Evolutionary conservation across 2,797 vertebrate species (phyloP).

Genomic region (Pseudocheirus occidentalis): DNA sequence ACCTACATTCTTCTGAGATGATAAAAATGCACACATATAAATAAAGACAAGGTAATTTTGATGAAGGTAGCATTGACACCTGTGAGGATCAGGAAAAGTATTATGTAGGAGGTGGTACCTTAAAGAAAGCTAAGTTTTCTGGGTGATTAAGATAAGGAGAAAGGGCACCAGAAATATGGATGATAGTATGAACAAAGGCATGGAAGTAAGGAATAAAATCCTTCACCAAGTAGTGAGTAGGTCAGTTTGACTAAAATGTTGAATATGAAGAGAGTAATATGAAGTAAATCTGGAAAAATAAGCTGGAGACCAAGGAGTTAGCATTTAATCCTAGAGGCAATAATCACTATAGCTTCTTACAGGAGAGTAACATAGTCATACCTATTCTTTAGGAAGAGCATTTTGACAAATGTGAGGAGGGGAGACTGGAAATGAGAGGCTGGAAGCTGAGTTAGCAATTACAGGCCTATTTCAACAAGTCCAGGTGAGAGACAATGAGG

Average conservation of each 20-base stretch:
- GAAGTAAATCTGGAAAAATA: neutral
- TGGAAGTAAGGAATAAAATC: too few relatives aligned
- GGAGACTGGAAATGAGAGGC: neutral
- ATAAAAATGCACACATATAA: neutral
- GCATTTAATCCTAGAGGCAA: neutral
- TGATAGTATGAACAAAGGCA: neutral
- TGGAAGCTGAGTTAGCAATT: neutral
- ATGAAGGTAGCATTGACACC: neutral
- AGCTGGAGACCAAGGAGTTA: neutral
- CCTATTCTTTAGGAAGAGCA: too few relatives aligned
- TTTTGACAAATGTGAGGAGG: neutral
- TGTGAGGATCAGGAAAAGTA: neutral
- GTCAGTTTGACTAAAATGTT: neutral
- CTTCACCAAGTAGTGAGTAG: neutral
- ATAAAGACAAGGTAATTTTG: neutral
- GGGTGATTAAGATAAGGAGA: neutral
- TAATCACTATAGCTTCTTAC: neutral
- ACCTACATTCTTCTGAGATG: neutral
- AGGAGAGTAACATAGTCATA: neutral
- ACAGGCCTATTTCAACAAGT: neutral
- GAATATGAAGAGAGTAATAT: neutral
- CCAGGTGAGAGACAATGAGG: neutral
- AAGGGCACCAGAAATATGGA: neutral
- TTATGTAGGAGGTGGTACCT: neutral
- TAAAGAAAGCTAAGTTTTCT: neutral